Base-by-base conservation (phyloP, 2,888 invertebrate species). In the Conus canariensis region DNA sequence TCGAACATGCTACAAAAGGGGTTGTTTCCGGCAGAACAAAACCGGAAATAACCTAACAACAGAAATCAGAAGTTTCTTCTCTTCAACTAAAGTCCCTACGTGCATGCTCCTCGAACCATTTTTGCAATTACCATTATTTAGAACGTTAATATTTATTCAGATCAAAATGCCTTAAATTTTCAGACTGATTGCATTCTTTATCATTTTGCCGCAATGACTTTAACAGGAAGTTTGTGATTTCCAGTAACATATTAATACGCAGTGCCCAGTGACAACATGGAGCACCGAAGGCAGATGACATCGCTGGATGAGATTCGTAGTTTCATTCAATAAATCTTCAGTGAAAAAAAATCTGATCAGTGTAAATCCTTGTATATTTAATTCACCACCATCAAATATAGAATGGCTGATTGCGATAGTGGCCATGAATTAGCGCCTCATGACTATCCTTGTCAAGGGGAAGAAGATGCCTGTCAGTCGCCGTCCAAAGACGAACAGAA, bases 381-480 rank as follows among this genome's bases (percentile, higher is more conserved):
- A 45, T 19, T 58, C 58, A 56, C 56, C 12, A 85, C 85, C 64
- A 70, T 16, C 22, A 56, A n/a, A 25, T 22, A 85, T 25, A 89
- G 16, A 70, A 89, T 89, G 89, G 89, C 89, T 25, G 89, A 89
- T 25, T 89, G 89, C 85, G 89, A 89, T 85, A 89, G 85, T 60
- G 85, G 60, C 59, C 89, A 89, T 74, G 25, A 45, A 14, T 89
- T 85, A 7, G 14, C 56, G n/a, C 25, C 85, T 25, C 67, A 74
- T 56, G 85, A 74, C 83, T 59, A 67, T 59, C 74, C 25, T 59
- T 67, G 85, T 59, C 85, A 59, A 74, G 89, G n/a, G 67, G 67
- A 89, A 70, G 89, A 58, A 30, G 89, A 74, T 85, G 45, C 59
- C n/a, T 89, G 56, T 56, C 83, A 56, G n/a, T 85, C 89, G 30